Evolutionary conservation across 1,140 invertebrate species (phyloP).

Genomic region (Piezodorus guildinii): DNA sequence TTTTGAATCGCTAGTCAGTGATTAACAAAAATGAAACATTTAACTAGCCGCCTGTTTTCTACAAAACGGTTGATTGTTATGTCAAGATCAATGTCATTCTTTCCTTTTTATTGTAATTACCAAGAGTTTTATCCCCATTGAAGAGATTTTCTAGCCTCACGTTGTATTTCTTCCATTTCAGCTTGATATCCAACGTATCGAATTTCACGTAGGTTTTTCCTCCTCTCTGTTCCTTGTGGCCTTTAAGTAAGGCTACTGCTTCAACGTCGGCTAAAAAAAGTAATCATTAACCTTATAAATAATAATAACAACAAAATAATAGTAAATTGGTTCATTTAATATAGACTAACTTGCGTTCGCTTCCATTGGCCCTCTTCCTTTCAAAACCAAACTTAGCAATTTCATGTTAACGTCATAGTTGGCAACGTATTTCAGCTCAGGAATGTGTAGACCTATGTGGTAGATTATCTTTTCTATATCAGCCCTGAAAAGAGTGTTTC

Average conservation of each 20-base stretch:
- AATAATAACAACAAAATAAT: background rate
- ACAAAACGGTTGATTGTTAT: too few species aligned
- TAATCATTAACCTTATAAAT: too few species aligned
- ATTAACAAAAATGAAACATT: too few species aligned
- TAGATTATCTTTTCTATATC: constrained; percentile 38
- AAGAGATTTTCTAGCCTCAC: constrained; percentile 26
- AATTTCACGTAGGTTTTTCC: constrained; percentile 26
- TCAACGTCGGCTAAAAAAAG: constrained; percentile 25
- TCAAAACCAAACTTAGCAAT: constrained; percentile 45
- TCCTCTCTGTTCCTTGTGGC: constrained; percentile 22
- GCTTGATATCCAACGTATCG: constrained; percentile 24
- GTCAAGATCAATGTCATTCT: too few species aligned
- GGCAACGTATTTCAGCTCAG: constrained; percentile 43
- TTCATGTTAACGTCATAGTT: constrained; percentile 48
- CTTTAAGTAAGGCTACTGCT: constrained; percentile 24
- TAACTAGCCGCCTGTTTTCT: too few species aligned
- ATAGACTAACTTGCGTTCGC: constrained; percentile 47
- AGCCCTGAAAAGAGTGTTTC: constrained; percentile 34
- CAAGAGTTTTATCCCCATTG: constrained; percentile 6
- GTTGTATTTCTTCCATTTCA: constrained; percentile 26
- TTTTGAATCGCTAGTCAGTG: too few species aligned
- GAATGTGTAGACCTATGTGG: constrained; percentile 41
- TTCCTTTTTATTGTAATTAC: constrained; percentile 34
- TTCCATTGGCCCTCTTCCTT: constrained; percentile 45
- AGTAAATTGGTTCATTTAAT: background rate